These are phyloP conservation scores for Argyresthia goedartella DNA, from an alignment of 2,888 invertebrate genomes.

Conservation along the genomic window DNA sequence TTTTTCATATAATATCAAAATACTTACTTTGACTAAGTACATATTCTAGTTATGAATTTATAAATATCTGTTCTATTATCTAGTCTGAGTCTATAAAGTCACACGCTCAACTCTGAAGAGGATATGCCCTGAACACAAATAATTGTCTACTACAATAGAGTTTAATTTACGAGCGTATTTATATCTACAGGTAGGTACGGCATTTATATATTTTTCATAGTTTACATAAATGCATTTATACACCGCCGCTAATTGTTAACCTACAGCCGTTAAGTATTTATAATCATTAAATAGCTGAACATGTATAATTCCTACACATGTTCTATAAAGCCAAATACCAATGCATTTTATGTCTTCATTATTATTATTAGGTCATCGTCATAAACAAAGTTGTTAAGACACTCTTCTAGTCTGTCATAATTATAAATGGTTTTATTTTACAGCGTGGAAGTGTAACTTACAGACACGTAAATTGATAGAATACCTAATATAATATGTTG, in stretches of 20 bases:
- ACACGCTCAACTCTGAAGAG: conserved; percentile 23
- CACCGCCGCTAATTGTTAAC: conserved; percentile 22
- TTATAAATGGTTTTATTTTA: not conserved
- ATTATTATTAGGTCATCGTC: conserved; percentile 40
- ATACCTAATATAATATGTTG: no score
- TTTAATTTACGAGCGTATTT: conserved; percentile 37
- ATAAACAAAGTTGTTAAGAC: conserved; percentile 18
- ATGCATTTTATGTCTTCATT: conserved; percentile 65
- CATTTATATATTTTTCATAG: conserved; percentile 29
- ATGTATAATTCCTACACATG: conserved; percentile 49
- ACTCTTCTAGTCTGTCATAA: conserved; percentile 9
- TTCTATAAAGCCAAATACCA: conserved; percentile 72
- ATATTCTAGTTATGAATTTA: conserved; percentile 17
- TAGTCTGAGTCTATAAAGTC: conserved; percentile 22
- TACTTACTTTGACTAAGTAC: conserved; percentile 42
- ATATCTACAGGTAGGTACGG: conserved; percentile 33
- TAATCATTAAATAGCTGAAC: conserved; percentile 62
- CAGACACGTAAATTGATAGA: no score
- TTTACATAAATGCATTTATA: conserved; percentile 17
- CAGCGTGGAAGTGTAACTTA: no score
- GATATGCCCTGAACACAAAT: conserved; percentile 57
- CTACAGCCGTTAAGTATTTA: conserved; percentile 33
- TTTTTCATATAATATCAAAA: conserved; percentile 37
- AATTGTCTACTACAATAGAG: conserved; percentile 35
- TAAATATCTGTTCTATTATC: conserved; percentile 18